Conservation (phyloP, 2,797 vertebrate species). For the Onychomys leucogaster region DNA sequence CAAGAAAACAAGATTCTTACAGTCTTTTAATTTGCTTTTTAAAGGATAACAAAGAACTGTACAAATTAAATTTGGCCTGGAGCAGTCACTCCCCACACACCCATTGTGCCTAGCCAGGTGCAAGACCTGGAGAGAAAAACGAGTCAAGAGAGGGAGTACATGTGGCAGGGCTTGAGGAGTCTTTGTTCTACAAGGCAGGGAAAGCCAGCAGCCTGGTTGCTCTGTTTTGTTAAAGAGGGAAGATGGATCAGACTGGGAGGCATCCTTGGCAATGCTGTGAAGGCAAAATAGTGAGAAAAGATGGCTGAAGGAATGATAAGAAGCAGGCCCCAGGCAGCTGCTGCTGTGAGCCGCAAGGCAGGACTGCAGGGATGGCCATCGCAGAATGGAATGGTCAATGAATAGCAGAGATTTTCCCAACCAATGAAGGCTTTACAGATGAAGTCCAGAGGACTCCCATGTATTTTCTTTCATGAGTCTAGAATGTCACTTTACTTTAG, state of each 20-base stretch:
- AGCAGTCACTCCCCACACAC: background rate
- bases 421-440: too few species aligned
- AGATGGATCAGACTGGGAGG: background rate
- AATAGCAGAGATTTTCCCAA: background rate
- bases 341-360: background rate
- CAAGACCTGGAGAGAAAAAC: background rate
- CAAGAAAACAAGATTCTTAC: background rate
- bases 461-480: background rate
- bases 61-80: background rate
- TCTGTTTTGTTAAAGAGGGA: background rate
- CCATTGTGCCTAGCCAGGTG: background rate
- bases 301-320: background rate
- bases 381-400: background rate
- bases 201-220: background rate
- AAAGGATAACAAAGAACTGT: constrained; percentile 30
- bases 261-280: background rate
- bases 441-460: background rate
- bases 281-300: background rate
- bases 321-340: background rate
- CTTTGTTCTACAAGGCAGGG: background rate
- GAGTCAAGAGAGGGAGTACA: background rate
- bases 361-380: background rate
- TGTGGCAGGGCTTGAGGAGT: background rate
- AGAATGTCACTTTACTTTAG: background rate
- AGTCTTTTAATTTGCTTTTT: background rate